Percentiles rank a stretch among this genome's conserved stretches.
These are phyloP conservation scores for Cephus spinipes DNA, from an alignment of 2,888 invertebrate species.

Conservation along the genomic window DNA sequence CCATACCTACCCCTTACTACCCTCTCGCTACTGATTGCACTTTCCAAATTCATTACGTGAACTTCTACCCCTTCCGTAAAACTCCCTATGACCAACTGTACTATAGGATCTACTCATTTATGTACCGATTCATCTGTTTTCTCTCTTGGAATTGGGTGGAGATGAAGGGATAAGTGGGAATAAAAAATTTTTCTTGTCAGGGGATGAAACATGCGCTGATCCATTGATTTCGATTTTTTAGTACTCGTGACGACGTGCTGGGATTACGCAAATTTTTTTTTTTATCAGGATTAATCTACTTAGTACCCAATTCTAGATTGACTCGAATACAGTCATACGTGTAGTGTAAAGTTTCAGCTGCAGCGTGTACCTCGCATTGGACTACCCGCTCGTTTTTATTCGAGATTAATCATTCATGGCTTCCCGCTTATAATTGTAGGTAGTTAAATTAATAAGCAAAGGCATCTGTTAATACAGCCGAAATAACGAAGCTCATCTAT, in stretches of 20 bases:
- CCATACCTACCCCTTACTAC: constrained; percentile 8
- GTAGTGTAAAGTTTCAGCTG: neutral
- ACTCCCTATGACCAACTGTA: constrained; percentile 2
- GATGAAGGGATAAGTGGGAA: neutral
- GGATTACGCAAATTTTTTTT: neutral
- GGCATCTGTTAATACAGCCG: constrained; percentile 55
- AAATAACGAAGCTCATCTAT: constrained; percentile 57
- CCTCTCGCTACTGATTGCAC: constrained; percentile 59
- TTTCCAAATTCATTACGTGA: constrained; percentile 61
- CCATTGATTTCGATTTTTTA: neutral
- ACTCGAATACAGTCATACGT: neutral
- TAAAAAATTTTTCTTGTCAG: neutral
- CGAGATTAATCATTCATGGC: constrained; percentile 57
- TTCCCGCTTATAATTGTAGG: constrained; percentile 53
- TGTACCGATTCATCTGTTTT: neutral
- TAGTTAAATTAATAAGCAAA: constrained; percentile 61
- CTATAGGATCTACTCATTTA: neutral
- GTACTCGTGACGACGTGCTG: neutral
- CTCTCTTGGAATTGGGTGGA: neutral
- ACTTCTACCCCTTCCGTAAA: constrained; percentile 9
- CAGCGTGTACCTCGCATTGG: neutral
- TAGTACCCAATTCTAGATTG: neutral
- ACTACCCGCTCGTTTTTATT: constrained; percentile 43
- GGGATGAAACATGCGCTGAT: neutral
- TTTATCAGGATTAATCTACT: neutral